phyloP scores from a whole-genome alignment of 53 echinoderm and acorn worm genomes.

The Arbacia lixula region DNA sequence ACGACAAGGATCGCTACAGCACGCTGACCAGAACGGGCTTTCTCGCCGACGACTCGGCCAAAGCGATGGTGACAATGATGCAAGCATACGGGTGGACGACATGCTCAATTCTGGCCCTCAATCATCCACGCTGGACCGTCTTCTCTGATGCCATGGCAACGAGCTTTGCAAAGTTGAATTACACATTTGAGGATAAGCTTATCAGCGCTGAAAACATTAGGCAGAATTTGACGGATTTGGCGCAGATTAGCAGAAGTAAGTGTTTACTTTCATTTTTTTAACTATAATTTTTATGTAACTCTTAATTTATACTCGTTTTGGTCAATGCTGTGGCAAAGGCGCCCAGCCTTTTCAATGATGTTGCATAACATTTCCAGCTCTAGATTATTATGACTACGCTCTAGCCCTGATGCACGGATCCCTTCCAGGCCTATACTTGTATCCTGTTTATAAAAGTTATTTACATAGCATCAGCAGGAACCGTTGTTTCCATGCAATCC shows the following conservation, averaged over 20 bases:
- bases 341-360: too few relatives aligned
- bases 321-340: too few relatives aligned
- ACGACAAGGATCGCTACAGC: constrained; percentile 28
- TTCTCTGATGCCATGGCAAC: constrained; percentile 12
- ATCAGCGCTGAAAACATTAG: neutral
- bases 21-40: constrained; percentile 39
- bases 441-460: too few relatives aligned
- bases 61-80: neutral
- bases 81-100: neutral
- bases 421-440: too few relatives aligned
- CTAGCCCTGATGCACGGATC: too few relatives aligned
- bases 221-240: neutral
- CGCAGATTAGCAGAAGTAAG: constrained; percentile 28
- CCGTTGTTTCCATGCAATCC: too few relatives aligned
- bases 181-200: neutral
- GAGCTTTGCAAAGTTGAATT: neutral
- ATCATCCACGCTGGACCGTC: constrained; percentile 27
- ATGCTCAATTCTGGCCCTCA: constrained; percentile 2
- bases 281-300: too few relatives aligned
- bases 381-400: too few relatives aligned
- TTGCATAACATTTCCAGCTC: too few relatives aligned
- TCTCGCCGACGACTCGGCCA: constrained; percentile 10
- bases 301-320: too few relatives aligned
- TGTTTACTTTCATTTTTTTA: too few relatives aligned
- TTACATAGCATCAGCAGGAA: too few relatives aligned